Percentiles rank a stretch among this genome's conserved stretches.
phyloP scores from a whole-genome alignment of 2,888 invertebrate species.

The Drosophila nigricruria region DNA sequence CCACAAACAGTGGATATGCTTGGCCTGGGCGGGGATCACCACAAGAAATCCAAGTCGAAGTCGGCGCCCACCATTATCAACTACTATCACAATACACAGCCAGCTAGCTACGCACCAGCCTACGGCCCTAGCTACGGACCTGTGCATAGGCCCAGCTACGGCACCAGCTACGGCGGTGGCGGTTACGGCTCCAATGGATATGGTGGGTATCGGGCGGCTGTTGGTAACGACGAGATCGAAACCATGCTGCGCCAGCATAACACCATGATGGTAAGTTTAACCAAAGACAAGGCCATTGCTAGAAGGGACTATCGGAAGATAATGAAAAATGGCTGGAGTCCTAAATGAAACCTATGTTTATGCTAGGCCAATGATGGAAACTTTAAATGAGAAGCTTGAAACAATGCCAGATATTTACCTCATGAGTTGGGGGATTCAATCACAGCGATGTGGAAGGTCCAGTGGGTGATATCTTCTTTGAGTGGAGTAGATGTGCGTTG shows the following conservation, averaged over 20 bases:
- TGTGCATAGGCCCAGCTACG: conserved; percentile 21
- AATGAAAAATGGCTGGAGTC: too few relatives aligned
- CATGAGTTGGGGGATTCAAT: too few relatives aligned
- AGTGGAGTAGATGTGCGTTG: too few relatives aligned
- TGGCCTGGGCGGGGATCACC: conserved; percentile 59
- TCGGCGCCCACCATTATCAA: conserved; percentile 63
- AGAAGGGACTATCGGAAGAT: not conserved
- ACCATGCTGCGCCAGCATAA: conserved; percentile 75
- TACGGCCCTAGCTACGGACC: conserved; percentile 20
- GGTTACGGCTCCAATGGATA: conserved; percentile 49
- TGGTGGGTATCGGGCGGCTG: conserved; percentile 76
- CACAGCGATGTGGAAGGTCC: too few relatives aligned
- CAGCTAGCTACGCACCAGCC: conserved; percentile 16
- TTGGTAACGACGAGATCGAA: conserved; percentile 74
- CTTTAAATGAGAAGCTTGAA: too few relatives aligned
- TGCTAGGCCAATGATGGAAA: too few relatives aligned
- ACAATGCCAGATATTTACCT: too few relatives aligned
- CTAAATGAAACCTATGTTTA: not conserved
- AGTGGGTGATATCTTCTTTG: too few relatives aligned
- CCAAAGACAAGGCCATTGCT: not conserved
- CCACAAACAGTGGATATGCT: conserved; percentile 49
- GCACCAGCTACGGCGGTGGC: conserved; percentile 26
- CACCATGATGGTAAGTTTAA: conserved; percentile 69
- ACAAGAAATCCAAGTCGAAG: conserved; percentile 50
- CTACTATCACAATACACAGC: conserved; percentile 57